Base-by-base conservation (phyloP, 2,113 vertebrate species). In the Opisthocomus hoazin region DNA sequence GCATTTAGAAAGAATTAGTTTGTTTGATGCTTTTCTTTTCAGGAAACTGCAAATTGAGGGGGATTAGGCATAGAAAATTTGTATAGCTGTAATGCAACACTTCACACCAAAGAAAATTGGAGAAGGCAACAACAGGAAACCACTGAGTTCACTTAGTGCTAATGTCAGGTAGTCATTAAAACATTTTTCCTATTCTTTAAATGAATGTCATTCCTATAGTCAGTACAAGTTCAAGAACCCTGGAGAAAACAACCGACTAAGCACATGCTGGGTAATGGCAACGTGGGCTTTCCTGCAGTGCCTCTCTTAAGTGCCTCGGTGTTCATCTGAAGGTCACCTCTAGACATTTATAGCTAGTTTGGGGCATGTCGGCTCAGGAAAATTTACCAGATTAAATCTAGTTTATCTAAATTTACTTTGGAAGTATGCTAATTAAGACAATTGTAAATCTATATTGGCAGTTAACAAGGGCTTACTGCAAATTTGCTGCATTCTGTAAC, bases 41-140 rank as follows among this genome's bases (percentile, higher is more conserved):
- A 50, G 84, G 81, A 93, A 89, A 94, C 94, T 94, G 91, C 94
- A 95, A 94, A 89, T 76, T 73, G 84, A 80, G 85, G 70, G 73
- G 45, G 34, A 79, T 94, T 94, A 94, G 95, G 93, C 93, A 74
- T 94, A 96, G 58, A 83, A 73, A 79, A 74, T 11, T 53, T 50
- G 63, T 91, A 16, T 45, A 91, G 69, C 90, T 92, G 53, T 89
- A 80, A 77, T 51, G 74, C 84, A 91, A 89, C 70, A 74, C 54
- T 79, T 94, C 37, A 87, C 94, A 96, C 95, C 96, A 96, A 97
- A 97, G 96, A 96, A 89, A 94, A 96, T 36, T 91, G 87, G 74
- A 95, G 81, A 95, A 96, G 63, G 70, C 77, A 85, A 56, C 83
- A 89, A 85, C 66, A 79, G 63, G 61, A 92, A 87, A 77, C 61